These are phyloP conservation scores for Aramus guarauna DNA, from an alignment of 2,113 vertebrate genomes.

Conservation along the genomic window DNA sequence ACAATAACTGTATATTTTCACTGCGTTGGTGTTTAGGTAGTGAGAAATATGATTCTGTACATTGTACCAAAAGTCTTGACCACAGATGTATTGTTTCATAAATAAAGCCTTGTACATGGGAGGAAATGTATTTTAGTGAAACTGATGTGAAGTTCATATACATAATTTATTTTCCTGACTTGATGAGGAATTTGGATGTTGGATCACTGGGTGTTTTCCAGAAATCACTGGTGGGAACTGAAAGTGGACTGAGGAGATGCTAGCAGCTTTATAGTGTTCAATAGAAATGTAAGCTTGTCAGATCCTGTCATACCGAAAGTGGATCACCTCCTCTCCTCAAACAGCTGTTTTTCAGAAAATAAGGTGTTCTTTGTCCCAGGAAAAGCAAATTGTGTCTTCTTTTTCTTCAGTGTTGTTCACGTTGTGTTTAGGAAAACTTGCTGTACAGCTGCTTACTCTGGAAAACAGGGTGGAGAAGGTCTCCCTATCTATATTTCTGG, in stretches of 20 bases:
- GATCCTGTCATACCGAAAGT: background rate
- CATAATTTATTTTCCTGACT: background rate
- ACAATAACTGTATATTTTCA: background rate
- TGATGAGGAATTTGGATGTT: background rate
- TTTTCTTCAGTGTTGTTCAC: background rate
- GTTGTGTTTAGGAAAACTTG: background rate
- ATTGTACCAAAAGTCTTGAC: background rate
- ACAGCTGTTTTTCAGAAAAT: background rate
- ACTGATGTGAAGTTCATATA: background rate
- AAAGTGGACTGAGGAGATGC: background rate
- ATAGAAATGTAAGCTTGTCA: background rate
- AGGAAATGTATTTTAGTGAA: background rate
- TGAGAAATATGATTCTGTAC: background rate
- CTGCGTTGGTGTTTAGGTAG: background rate
- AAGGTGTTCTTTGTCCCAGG: background rate
- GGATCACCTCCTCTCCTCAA: background rate
- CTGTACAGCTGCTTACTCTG: background rate
- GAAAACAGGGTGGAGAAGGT: background rate
- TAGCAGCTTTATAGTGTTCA: background rate
- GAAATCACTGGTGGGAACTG: background rate
- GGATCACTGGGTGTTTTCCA: background rate
- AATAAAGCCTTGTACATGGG: background rate
- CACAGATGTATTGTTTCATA: background rate
- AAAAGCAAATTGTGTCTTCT: background rate
- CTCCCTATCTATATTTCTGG: background rate